These are phyloP conservation scores for Colaptes auratus DNA, from an alignment of 2,113 vertebrate species.

Conservation along the genomic window DNA sequence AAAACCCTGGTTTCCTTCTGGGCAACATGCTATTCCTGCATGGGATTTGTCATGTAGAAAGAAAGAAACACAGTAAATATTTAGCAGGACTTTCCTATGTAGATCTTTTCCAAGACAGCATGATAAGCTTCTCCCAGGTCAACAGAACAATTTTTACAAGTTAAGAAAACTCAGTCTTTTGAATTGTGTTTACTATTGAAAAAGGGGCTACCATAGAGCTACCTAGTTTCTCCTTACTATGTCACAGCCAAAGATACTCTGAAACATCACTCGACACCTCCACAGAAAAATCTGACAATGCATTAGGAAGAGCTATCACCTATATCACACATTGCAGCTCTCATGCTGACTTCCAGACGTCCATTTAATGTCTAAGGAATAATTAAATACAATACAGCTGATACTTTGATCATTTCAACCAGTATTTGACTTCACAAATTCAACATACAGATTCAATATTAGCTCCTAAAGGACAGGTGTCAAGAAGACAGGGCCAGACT, in stretches of 20 bases:
- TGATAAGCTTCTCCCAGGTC: not conserved
- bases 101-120: not conserved
- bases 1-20: not conserved
- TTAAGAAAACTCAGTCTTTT: not conserved
- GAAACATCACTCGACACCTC: not conserved
- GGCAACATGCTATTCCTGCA: not conserved
- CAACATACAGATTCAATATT: not conserved
- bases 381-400: not conserved
- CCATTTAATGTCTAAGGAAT: not conserved
- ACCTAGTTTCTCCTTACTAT: not conserved
- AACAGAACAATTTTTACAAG: not conserved
- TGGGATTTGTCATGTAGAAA: not conserved
- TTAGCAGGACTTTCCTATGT: not conserved
- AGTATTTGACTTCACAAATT: not conserved
- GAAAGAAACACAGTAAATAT: not conserved
- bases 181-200: not conserved
- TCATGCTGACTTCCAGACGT: not conserved
- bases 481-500: no score
- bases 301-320: not conserved
- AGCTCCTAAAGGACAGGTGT: not conserved
- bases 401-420: not conserved
- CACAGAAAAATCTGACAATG: not conserved
- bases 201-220: not conserved
- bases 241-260: not conserved
- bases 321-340: not conserved